These are phyloP conservation scores for Propithecus deckenii DNA, from an alignment of 2,797 vertebrate genomes.

Conservation along the genomic window DNA sequence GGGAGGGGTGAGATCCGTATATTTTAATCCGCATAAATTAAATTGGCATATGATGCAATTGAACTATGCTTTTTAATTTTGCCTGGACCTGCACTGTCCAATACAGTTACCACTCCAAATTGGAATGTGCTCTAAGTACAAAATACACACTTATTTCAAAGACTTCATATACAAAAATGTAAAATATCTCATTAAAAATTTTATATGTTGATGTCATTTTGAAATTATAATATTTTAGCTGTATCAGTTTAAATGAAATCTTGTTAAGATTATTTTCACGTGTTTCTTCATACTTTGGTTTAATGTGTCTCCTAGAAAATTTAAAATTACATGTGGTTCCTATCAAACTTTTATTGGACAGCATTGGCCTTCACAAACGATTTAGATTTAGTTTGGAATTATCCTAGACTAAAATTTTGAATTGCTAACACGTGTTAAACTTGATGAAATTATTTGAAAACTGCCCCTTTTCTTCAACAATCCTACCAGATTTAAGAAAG, in stretches of 20 bases:
- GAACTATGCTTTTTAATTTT: neutral
- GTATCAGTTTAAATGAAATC: neutral
- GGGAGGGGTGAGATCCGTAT: neutral
- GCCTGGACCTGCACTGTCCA: neutral
- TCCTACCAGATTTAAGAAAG: neutral
- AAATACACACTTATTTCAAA: neutral
- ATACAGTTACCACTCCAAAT: neutral
- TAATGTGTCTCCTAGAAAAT: neutral
- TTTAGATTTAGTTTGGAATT: neutral
- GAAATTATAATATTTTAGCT: neutral
- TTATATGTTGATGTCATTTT: neutral
- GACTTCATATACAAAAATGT: neutral
- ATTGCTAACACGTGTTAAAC: neutral
- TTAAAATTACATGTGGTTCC: neutral
- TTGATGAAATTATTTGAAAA: constrained; percentile 9
- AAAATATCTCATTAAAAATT: neutral
- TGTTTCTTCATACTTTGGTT: constrained; percentile 16
- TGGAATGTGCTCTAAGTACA: neutral
- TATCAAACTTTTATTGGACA: neutral
- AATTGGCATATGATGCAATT: neutral
- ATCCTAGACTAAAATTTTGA: neutral
- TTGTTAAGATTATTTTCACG: neutral
- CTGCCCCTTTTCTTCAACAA: neutral
- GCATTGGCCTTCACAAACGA: neutral
- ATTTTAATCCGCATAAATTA: neutral